phyloP scores from a whole-genome alignment of 2,797 vertebrate genomes.

The Artibeus jamaicensis region DNA sequence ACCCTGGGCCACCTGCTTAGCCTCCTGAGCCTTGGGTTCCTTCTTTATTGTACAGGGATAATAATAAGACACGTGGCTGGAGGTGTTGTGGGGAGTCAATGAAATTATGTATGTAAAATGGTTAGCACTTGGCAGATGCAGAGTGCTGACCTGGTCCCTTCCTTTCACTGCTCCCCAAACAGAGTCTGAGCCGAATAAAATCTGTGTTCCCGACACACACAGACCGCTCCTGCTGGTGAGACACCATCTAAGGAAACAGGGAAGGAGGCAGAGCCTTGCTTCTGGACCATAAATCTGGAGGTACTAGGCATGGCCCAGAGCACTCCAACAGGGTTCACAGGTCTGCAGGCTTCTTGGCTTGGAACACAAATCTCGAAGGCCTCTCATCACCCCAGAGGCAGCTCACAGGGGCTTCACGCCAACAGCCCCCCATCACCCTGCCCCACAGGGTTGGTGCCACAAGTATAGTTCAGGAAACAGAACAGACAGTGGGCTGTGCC shows the following conservation, averaged over 20 bases:
- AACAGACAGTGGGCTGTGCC: background rate
- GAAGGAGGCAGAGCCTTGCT: background rate
- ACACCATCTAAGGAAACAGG: background rate
- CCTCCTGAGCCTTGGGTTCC: background rate
- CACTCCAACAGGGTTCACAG: background rate
- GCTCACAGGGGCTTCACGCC: background rate
- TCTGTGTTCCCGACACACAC: background rate
- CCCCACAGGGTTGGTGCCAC: background rate
- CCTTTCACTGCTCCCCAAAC: background rate
- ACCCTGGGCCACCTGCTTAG: background rate
- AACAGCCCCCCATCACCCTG: accelerated
- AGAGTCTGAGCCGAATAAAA: background rate
- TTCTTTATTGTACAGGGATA: background rate
- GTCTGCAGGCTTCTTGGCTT: background rate
- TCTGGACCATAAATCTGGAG: background rate
- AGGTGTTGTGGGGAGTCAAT: background rate
- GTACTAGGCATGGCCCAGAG: background rate
- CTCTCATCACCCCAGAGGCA: background rate
- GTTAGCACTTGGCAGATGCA: background rate
- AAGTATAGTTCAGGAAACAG: background rate
- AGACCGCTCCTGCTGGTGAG: background rate
- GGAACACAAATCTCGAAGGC: background rate
- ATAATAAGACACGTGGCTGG: background rate
- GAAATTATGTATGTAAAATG: background rate
- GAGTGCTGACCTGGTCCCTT: background rate